phyloP scores from a whole-genome alignment of 2,797 vertebrate species.

The Megalops cyprinoides region DNA sequence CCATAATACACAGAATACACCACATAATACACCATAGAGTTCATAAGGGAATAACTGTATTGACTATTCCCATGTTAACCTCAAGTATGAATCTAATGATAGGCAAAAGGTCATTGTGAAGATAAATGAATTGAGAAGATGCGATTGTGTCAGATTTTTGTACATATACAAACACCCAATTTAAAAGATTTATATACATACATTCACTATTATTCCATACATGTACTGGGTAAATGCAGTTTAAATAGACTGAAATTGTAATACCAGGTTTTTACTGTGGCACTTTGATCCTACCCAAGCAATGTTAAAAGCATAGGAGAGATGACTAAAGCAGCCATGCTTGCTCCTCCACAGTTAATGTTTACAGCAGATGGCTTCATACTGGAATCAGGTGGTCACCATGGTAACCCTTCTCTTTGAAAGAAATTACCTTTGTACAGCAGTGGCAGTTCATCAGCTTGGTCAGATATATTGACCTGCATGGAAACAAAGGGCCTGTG shows the following conservation, averaged over 20 bases:
- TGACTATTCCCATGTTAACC: not conserved
- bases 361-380: slow-evolving; percentile 85
- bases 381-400: slow-evolving; percentile 81
- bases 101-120: not conserved
- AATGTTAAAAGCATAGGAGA: not conserved
- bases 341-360: slow-evolving; percentile 73
- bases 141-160: too few species aligned
- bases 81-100: not conserved
- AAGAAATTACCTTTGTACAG: slow-evolving; percentile 78
- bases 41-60: not conserved
- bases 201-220: too few species aligned
- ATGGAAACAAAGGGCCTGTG: slow-evolving; percentile 55
- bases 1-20: not conserved
- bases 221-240: too few species aligned
- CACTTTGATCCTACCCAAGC: not conserved
- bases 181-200: too few species aligned
- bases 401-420: slow-evolving; percentile 77
- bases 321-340: not conserved
- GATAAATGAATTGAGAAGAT: not conserved
- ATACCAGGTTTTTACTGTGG: not conserved
- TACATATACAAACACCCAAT: too few species aligned
- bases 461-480: slow-evolving; percentile 76
- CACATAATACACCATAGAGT: too few species aligned
- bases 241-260: not conserved
- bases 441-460: slow-evolving; percentile 72